Conservation (phyloP, 2,888 invertebrate species). For the Octodonta nipae region DNA sequence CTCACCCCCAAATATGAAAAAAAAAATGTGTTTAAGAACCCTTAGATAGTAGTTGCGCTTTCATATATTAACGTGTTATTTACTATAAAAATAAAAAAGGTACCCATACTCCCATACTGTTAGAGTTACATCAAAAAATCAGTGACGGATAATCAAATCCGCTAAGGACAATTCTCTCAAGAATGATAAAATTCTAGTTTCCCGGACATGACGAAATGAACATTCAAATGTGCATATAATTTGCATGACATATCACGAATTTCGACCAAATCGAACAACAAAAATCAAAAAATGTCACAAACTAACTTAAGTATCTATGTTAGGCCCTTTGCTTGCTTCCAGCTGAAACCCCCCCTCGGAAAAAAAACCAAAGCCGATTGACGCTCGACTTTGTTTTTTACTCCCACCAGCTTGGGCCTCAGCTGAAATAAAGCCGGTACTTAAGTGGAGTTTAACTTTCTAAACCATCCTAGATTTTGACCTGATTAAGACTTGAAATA, state of each 20-base stretch:
- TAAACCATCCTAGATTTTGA: no score
- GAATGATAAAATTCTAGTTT: slow-evolving; percentile 9
- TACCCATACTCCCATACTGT: slow-evolving; percentile 34
- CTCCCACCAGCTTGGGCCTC: slow-evolving; percentile 6
- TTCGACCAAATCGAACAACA: slow-evolving; percentile 14
- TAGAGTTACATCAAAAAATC: slow-evolving; percentile 23
- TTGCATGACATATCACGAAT: slow-evolving; percentile 14
- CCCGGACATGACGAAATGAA: not conserved
- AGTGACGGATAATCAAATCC: slow-evolving; percentile 8
- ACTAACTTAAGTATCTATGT: slow-evolving; percentile 22
- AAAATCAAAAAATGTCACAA: slow-evolving; percentile 1
- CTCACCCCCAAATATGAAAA: slow-evolving; percentile 9
- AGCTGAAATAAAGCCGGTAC: slow-evolving; percentile 13
- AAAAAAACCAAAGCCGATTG: slow-evolving; percentile 8
- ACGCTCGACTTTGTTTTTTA: not conserved
- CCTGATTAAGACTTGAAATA: no score
- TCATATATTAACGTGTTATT: slow-evolving; percentile 14
- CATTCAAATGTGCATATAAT: slow-evolving; percentile 3
- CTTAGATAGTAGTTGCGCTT: slow-evolving; percentile 23
- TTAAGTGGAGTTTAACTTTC: slow-evolving; percentile 12
- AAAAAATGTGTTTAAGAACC: slow-evolving; percentile 11
- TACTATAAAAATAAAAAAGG: slow-evolving; percentile 15
- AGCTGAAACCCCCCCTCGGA: slow-evolving; percentile 9
- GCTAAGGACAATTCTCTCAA: slow-evolving; percentile 24
- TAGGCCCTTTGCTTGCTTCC: slow-evolving; percentile 29